These are phyloP conservation scores for Neodiprion pinetum DNA, from an alignment of 1,140 invertebrate genomes.

Conservation along the genomic window DNA sequence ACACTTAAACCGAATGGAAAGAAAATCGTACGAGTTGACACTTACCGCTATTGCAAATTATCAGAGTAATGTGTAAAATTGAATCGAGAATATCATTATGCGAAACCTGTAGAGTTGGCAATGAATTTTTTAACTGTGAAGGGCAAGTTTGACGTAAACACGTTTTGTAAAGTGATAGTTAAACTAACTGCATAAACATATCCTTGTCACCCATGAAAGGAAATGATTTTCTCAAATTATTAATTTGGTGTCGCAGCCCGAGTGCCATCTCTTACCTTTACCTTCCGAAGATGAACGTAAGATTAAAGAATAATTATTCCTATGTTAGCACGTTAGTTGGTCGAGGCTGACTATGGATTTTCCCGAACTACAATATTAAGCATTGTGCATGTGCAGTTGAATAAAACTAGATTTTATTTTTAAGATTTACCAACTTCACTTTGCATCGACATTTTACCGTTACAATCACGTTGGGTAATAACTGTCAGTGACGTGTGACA, in stretches of 20 bases:
- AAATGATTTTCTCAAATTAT: background rate
- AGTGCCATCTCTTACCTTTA: conserved; percentile 2
- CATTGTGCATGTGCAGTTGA: conserved; percentile 2
- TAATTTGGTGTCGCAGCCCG: background rate
- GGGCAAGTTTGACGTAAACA: background rate
- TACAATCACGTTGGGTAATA: background rate
- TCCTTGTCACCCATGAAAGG: background rate
- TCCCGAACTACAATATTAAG: background rate
- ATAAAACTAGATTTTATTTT: background rate
- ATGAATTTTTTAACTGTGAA: no score
- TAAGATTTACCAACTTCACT: background rate
- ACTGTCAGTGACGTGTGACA: background rate
- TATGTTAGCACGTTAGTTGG: no score
- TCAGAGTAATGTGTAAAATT: background rate
- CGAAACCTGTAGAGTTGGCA: background rate
- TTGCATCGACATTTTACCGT: background rate
- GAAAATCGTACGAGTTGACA: conserved; percentile 7
- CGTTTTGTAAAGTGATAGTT: background rate
- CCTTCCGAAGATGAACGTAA: background rate
- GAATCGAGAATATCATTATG: background rate
- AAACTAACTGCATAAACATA: no score
- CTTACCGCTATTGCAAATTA: background rate
- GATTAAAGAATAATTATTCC: background rate
- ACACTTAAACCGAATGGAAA: background rate
- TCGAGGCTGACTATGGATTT: background rate